These are phyloP conservation scores for Pedionomus torquatus DNA, from an alignment of 2,113 vertebrate genomes.

Conservation along the genomic window DNA sequence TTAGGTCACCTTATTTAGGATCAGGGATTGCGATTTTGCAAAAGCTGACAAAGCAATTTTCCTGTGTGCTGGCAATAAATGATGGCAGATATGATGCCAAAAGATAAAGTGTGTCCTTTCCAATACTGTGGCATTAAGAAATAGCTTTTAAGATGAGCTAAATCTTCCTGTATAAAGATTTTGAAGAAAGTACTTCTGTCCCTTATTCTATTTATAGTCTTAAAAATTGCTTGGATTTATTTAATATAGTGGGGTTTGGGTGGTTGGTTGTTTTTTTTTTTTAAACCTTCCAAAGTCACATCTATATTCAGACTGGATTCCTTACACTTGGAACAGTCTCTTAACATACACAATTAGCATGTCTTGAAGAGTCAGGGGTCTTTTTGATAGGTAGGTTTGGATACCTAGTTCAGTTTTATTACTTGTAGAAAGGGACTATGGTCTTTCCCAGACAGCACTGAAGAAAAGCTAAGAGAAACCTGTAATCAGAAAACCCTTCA, in stretches of 20 bases:
- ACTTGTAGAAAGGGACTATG: background rate
- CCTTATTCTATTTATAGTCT: background rate
- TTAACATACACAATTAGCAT: background rate
- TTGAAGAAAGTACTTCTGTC: background rate
- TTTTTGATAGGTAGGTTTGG: background rate
- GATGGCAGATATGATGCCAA: background rate
- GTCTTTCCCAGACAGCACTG: background rate
- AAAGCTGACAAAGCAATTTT: background rate
- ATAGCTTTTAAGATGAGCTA: background rate
- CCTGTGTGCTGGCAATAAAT: background rate
- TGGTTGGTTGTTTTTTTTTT: background rate
- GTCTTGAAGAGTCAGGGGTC: background rate
- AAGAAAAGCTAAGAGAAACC: background rate
- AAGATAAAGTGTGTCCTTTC: background rate
- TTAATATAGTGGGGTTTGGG: background rate
- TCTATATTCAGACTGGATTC: background rate
- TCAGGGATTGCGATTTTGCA: background rate
- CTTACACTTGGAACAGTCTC: background rate
- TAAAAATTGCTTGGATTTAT: background rate
- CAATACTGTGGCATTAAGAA: background rate
- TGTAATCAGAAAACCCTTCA: background rate
- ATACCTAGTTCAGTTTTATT: background rate
- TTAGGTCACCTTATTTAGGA: background rate
- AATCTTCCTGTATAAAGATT: background rate
- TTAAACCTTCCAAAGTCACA: background rate